These are phyloP conservation scores for Auanema sp. DNA, from an alignment of 2,888 invertebrate species.

Conservation along the genomic window DNA sequence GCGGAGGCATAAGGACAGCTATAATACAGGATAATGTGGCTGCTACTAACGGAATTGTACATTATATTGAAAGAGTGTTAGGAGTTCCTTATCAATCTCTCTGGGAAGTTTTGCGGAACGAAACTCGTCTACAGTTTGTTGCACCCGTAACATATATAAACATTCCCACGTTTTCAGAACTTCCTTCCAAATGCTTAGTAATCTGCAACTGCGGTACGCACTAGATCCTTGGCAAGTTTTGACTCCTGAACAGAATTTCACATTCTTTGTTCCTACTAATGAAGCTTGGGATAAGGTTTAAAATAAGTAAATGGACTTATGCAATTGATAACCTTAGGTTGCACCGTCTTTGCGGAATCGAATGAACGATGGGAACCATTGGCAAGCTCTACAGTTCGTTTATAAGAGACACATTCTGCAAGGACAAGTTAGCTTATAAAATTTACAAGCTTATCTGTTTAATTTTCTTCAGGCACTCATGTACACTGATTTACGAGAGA, in stretches of 20 bases:
- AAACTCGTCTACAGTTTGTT: conserved; percentile 53
- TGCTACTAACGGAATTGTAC: conserved; percentile 64
- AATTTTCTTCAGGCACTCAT: conserved; percentile 54
- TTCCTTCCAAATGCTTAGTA: conserved; percentile 57
- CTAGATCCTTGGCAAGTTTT: conserved; percentile 64
- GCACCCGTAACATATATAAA: background rate
- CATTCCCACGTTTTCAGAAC: conserved; percentile 30
- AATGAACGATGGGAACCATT: conserved; percentile 63
- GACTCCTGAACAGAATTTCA: conserved; percentile 71
- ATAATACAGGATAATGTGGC: conserved; percentile 63
- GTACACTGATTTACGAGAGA: conserved; percentile 60
- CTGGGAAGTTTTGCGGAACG: conserved; percentile 62
- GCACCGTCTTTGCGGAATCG: conserved; percentile 48
- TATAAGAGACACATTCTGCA: conserved; percentile 86
- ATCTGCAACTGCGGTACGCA: conserved; percentile 58
- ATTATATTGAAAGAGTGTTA: conserved; percentile 64
- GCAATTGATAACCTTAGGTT: conserved; percentile 21
- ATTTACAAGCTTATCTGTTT: conserved; percentile 3
- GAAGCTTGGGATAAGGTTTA: conserved; percentile 80
- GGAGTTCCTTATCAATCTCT: conserved; percentile 64
- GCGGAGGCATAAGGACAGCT: conserved; percentile 63
- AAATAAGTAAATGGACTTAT: background rate
- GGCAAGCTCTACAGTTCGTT: conserved; percentile 62
- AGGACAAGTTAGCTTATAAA: conserved; percentile 57
- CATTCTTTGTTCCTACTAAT: conserved; percentile 87